Conservation (phyloP, 2,113 vertebrate genomes). For the Hylia prasina region DNA sequence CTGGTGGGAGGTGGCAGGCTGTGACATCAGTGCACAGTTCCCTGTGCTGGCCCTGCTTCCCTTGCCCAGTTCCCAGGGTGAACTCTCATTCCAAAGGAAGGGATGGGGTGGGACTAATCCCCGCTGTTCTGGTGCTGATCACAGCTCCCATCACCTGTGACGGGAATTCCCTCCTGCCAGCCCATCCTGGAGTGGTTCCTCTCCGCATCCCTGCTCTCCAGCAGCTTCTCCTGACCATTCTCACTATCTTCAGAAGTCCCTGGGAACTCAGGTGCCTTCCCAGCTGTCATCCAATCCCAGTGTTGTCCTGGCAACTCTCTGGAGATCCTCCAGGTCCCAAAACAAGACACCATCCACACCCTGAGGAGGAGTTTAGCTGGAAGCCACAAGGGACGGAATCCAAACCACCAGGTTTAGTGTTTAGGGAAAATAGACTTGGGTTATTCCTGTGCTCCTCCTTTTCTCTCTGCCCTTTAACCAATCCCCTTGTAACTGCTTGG, state of each 20-base stretch:
- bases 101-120: rapidly evolving
- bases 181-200: rapidly evolving
- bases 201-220: not conserved
- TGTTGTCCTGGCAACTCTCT: rapidly evolving
- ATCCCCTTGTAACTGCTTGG: not conserved
- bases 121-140: not conserved
- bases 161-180: not conserved
- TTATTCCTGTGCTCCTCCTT: not conserved
- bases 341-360: not conserved
- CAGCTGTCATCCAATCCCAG: not conserved
- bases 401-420: not conserved
- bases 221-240: not conserved
- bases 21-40: not conserved
- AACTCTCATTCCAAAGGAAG: not conserved
- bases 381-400: not conserved
- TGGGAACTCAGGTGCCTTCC: not conserved
- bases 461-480: not conserved
- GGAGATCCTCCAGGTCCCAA: not conserved
- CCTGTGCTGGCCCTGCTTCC: not conserved
- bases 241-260: rapidly evolving
- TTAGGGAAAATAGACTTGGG: not conserved
- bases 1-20: not conserved
- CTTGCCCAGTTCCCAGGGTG: not conserved
- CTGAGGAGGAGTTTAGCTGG: not conserved
- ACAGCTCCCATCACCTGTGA: not conserved